Evolutionary conservation across 2,888 invertebrate genomes (phyloP).

Genomic region (Elaeidobius kamerunicus): DNA sequence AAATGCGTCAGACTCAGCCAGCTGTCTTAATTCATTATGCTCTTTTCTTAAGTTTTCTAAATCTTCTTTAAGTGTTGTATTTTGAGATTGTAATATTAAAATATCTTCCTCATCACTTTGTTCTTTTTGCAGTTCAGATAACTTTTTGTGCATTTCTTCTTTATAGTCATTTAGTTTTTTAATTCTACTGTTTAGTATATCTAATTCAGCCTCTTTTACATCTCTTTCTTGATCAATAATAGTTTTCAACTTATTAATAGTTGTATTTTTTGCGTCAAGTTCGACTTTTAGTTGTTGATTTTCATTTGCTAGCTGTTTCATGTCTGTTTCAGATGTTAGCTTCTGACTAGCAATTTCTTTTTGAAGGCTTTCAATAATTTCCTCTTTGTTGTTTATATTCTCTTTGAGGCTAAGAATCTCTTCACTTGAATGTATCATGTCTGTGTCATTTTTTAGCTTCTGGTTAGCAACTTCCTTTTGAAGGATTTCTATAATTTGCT

Average conservation of each 20-base stretch:
- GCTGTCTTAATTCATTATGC: neutral
- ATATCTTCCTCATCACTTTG: neutral
- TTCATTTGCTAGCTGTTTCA: neutral
- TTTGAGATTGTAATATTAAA: neutral
- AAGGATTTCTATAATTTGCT: too few relatives aligned
- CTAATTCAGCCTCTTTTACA: slow-evolving; percentile 17
- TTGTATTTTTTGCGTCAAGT: neutral
- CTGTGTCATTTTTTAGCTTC: too few relatives aligned
- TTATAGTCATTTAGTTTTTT: slow-evolving; percentile 15
- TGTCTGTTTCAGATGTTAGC: neutral
- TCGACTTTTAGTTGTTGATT: neutral
- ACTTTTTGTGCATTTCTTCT: slow-evolving; percentile 19
- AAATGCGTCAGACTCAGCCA: neutral
- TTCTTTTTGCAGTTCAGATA: slow-evolving; percentile 8
- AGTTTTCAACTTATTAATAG: slow-evolving; percentile 4
- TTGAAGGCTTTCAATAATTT: neutral
- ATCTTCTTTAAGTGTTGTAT: neutral
- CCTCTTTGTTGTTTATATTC: neutral
- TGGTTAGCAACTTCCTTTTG: too few relatives aligned
- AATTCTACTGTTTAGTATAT: slow-evolving; percentile 13
- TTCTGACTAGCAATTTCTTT: neutral
- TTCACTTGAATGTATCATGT: too few relatives aligned
- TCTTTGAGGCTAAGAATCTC: neutral
- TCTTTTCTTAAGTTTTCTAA: slow-evolving; percentile 4
- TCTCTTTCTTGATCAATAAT: slow-evolving; percentile 4